Conservation (phyloP, 2,888 invertebrate genomes). For the Biston stratarius region DNA sequence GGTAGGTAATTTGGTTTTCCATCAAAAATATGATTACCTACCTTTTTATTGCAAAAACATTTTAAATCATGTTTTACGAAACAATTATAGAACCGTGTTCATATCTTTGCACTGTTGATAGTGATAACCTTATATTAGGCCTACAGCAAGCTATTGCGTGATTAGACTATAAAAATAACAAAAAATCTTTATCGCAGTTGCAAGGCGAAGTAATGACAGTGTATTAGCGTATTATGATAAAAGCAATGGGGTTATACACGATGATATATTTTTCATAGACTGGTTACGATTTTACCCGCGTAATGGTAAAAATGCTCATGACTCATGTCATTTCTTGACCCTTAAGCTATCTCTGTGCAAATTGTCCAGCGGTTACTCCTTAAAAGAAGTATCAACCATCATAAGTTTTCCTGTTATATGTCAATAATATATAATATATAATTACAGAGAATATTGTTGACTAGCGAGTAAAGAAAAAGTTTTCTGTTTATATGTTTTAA, state of each 20-base stretch:
- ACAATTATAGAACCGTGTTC: slow-evolving; percentile 4
- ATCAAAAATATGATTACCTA: slow-evolving; percentile 3
- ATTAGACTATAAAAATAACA: slow-evolving; percentile 52
- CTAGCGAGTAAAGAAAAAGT: no score
- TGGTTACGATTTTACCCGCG: no score
- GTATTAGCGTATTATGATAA: slow-evolving; percentile 10
- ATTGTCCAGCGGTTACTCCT: no score
- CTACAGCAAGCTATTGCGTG: slow-evolving; percentile 40
- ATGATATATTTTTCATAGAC: slow-evolving; percentile 2
- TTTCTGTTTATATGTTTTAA: no score
- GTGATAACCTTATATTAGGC: slow-evolving; percentile 49
- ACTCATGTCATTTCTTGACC: no score
- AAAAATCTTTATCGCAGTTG: slow-evolving; percentile 46
- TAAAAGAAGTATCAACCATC: no score
- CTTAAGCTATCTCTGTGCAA: no score
- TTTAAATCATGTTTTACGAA: slow-evolving; percentile 22
- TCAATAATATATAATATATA: no score
- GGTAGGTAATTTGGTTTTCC: background rate
- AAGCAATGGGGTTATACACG: slow-evolving; percentile 28
- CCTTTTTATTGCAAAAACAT: slow-evolving; percentile 18
- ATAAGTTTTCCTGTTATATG: no score
- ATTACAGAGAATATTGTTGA: no score
- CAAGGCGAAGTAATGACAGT: slow-evolving; percentile 40
- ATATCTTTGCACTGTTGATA: slow-evolving; percentile 40
- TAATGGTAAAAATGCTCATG: no score